Evolutionary conservation across 2,888 invertebrate genomes (phyloP), one percentile per base, ranked within the genome.

Genomic region (Electrophaes corylata): DNA sequence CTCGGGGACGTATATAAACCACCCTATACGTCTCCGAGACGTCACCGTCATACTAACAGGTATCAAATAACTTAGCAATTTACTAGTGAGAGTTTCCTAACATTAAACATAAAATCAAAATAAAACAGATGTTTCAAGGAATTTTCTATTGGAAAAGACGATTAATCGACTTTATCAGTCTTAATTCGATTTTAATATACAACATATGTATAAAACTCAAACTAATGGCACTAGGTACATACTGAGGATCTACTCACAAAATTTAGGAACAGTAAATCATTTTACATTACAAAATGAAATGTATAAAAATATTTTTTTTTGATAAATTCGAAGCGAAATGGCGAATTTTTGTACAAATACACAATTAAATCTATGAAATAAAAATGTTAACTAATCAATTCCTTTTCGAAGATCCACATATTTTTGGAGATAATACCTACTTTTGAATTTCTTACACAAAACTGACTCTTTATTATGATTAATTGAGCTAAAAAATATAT

Each of bases 111-210:
- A 10, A 3, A 16, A 37, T 14, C 5, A 35, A 5, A 23, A n/a
- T 16, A 20, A 8, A 18, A 33, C n/a, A 44, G 12, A 26, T 44
- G 16, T 23, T 19, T 35, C 29, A 16, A 44, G 29, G 23, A 51
- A 16, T 33, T 26, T 11, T 16, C 12, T n/a, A 29, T 26, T 44
- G 8, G n/a, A 47, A 52, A 14, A 51, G 23, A 37, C 26, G 35
- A 41, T 67, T 65, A 64, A 61, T 68, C 62, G 83, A 83, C 84
- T 78, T 78, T 64, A 19, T 87, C 88, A 88, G 89, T 88, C 88
- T 88, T 86, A 69, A 75, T 82, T 88, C 89, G 86, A 87, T 88
- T 87, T 84, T 67, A 73, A 56, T 73, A 74, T 73, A 78, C 62
- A 74, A 63, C 60, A 68, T 71, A 67, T 62, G 33, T 60, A 64